Conservation (phyloP, 2,113 vertebrate genomes). For the Leptobrachium ailaonicum region DNA sequence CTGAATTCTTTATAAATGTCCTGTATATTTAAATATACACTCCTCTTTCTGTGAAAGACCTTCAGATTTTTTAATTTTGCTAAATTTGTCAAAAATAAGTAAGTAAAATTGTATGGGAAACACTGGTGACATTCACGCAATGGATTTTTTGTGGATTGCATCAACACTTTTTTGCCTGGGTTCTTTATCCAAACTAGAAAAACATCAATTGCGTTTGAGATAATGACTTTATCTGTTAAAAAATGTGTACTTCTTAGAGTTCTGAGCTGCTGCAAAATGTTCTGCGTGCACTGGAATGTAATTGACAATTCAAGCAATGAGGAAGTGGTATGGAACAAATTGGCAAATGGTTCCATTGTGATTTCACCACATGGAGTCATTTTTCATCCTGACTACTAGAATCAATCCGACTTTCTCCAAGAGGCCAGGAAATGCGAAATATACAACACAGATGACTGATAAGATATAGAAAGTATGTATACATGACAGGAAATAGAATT, state of each 20-base stretch:
- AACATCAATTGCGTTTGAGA: no score
- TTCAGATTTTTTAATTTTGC: no score
- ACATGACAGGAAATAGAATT: no score
- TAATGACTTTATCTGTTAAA: neutral
- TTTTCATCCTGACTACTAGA: neutral
- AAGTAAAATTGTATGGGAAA: no score
- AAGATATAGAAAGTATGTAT: slow-evolving; percentile 10
- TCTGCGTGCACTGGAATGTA: neutral
- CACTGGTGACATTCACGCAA: neutral
- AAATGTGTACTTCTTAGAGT: neutral
- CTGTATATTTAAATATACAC: no score
- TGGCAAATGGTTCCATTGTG: neutral
- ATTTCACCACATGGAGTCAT: neutral
- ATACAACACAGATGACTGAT: neutral
- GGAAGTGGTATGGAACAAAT: neutral
- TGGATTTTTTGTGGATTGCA: neutral
- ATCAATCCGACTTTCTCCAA: neutral
- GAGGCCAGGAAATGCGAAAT: neutral
- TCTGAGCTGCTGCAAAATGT: neutral
- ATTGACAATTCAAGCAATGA: neutral
- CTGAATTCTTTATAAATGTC: no score
- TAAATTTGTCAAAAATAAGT: no score
- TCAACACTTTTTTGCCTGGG: neutral
- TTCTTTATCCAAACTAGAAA: neutral
- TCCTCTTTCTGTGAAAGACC: no score